These are phyloP conservation scores for Ptychoptera contaminata DNA, from an alignment of 2,888 invertebrate species.

Conservation along the genomic window DNA sequence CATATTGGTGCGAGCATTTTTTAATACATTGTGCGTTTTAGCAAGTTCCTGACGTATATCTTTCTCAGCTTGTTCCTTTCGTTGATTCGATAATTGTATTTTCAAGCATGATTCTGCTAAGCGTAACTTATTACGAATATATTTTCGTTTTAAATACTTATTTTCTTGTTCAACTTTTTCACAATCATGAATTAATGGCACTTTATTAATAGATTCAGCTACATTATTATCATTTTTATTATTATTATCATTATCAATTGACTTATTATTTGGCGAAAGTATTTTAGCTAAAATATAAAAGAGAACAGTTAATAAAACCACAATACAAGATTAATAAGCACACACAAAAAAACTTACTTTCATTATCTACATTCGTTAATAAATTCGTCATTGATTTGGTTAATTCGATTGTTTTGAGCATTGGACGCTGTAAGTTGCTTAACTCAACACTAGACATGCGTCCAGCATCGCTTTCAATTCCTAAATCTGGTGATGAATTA, in stretches of 20 bases:
- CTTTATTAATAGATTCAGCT: background rate
- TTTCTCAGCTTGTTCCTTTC: constrained; percentile 67
- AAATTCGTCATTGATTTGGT: constrained; percentile 14
- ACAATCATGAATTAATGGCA: constrained; percentile 21
- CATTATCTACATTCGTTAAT: too few species aligned
- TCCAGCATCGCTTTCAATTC: constrained; percentile 72
- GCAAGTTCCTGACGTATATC: constrained; percentile 68
- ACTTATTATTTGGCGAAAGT: too few species aligned
- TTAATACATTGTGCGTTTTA: constrained; percentile 61
- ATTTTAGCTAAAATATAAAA: too few species aligned
- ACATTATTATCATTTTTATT: too few species aligned
- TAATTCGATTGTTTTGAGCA: constrained; percentile 32
- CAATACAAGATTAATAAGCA: too few species aligned
- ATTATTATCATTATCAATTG: too few species aligned
- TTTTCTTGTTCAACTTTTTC: constrained; percentile 47
- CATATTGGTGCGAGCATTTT: constrained; percentile 58
- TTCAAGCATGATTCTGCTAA: constrained; percentile 63
- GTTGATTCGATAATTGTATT: constrained; percentile 58
- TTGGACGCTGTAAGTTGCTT: constrained; percentile 21
- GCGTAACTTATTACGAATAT: constrained; percentile 53
- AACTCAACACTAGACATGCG: constrained; percentile 44
- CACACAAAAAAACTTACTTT: too few species aligned
- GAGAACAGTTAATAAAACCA: too few species aligned
- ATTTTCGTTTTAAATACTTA: constrained; percentile 48
- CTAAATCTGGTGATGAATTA: constrained; percentile 66